Base-by-base conservation (phyloP, 2,113 vertebrate species). In the Tragelaphus strepsiceros region DNA sequence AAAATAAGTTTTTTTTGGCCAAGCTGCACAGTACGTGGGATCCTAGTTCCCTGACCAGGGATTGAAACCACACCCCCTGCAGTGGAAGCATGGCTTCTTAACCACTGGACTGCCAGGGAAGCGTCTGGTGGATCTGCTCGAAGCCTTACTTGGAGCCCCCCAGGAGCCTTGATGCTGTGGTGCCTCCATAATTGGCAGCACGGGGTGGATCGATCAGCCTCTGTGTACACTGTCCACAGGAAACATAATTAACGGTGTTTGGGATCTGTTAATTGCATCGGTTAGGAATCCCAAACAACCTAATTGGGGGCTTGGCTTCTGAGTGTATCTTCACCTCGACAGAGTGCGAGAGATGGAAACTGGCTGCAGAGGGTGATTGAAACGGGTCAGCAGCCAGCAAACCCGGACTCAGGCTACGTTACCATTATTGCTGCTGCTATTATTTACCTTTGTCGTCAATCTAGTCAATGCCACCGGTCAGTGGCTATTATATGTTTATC, bases 211-310 rank as follows among this genome's bases (percentile, higher is more conserved):
- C 97, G 87, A 98, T 98, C 82, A 43, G 82, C 64, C 0, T 32
- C 97, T 97, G 97, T 98, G 97, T 96, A 84, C 98, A 96, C 97
- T 86, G 96, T 90, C 84, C 93, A 80, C 62, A 43, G 97, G 97
- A 98, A 98, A 96, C 97, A 90, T 98, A 97, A 98, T 98, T 98
- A 98, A 98, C 5, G 2, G 97, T 74, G 92, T 95, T 97, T 87
- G 96, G 95, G 96, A 78, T 97, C 97, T 62, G 93, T 92, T 98
- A 97, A 98, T 96, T 84, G 97, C 15, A 59, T 56, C 67, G 82
- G 98, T 84, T 81, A 90, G 91, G 98, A 98, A 98, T 98, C 97
- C 95, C 94, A 88, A 98, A 96, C 96, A 97, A 87, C 97, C 80
- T 95, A 35, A 97, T 97, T 95, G 96, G 96, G 54, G 92, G 39